phyloP scores from a whole-genome alignment of 2,888 invertebrate genomes.

The Anarsia innoxiella region DNA sequence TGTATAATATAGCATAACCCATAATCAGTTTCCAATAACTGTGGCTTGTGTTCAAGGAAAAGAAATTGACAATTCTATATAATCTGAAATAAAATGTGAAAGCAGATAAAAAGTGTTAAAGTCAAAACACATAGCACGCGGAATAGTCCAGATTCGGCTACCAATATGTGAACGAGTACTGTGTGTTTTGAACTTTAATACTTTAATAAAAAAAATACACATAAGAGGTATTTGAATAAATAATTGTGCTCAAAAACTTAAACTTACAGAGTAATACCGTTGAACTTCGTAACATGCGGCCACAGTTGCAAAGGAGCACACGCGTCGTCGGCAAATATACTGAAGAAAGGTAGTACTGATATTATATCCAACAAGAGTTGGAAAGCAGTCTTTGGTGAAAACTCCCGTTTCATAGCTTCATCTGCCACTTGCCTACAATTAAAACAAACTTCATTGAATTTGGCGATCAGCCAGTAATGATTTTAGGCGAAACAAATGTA shows the following conservation, averaged over 20 bases:
- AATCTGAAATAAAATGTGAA: constrained; percentile 34
- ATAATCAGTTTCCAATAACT: constrained; percentile 28
- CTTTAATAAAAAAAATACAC: too few relatives aligned
- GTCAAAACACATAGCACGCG: too few relatives aligned
- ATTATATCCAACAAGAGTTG: background rate
- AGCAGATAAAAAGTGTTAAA: too few relatives aligned
- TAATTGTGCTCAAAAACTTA: too few relatives aligned
- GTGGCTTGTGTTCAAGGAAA: constrained; percentile 38
- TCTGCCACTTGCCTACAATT: constrained; percentile 7
- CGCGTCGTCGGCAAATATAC: background rate
- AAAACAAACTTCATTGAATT: too few relatives aligned
- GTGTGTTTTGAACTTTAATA: too few relatives aligned
- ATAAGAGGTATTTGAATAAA: too few relatives aligned
- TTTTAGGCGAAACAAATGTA: too few relatives aligned
- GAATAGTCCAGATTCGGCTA: too few relatives aligned
- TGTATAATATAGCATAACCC: constrained; percentile 38
- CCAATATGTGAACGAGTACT: too few relatives aligned
- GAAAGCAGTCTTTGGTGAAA: background rate
- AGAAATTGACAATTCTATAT: constrained; percentile 46
- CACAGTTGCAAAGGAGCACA: background rate
- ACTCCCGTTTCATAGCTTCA: constrained; percentile 2
- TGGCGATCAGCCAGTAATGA: too few relatives aligned
- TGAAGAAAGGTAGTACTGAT: background rate
- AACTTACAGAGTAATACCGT: background rate
- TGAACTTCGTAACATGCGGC: background rate